Evolutionary conservation across 2,113 vertebrate species (phyloP).

Genomic region (Pedionomus torquatus): DNA sequence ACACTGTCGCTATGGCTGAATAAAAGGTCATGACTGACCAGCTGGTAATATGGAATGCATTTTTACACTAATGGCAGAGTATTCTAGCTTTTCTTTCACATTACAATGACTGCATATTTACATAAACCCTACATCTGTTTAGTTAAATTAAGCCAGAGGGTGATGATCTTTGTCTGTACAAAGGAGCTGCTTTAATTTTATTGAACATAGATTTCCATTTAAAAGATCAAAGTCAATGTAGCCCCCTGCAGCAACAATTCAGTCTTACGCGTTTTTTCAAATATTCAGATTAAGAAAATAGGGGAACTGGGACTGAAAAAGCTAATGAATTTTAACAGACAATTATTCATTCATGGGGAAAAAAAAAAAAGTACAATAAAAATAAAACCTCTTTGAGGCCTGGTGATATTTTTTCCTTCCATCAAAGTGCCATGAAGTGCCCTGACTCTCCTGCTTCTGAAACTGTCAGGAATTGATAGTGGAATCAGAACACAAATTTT

Average conservation of each 20-base stretch:
- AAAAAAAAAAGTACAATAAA: neutral
- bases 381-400: neutral
- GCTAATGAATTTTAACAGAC: neutral
- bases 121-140: conserved; percentile 35
- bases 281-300: conserved; percentile 27
- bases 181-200: conserved; percentile 19
- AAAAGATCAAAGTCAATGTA: conserved; percentile 48
- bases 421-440: neutral
- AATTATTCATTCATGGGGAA: neutral
- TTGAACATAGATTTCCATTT: conserved; percentile 41
- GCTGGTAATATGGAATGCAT: neutral
- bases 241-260: conserved; percentile 7
- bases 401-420: neutral
- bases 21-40: conserved; percentile 18
- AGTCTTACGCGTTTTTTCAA: conserved; percentile 3
- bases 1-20: neutral
- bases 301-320: neutral
- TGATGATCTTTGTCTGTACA: conserved; percentile 37
- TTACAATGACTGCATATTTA: conserved; percentile 17
- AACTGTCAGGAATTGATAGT: neutral
- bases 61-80: neutral
- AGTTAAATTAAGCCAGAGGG: conserved; percentile 36
- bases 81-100: conserved; percentile 31
- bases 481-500: neutral
- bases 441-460: neutral